Conservation (phyloP, 2,797 vertebrate species). For the Rhinophrynus dorsalis region DNA sequence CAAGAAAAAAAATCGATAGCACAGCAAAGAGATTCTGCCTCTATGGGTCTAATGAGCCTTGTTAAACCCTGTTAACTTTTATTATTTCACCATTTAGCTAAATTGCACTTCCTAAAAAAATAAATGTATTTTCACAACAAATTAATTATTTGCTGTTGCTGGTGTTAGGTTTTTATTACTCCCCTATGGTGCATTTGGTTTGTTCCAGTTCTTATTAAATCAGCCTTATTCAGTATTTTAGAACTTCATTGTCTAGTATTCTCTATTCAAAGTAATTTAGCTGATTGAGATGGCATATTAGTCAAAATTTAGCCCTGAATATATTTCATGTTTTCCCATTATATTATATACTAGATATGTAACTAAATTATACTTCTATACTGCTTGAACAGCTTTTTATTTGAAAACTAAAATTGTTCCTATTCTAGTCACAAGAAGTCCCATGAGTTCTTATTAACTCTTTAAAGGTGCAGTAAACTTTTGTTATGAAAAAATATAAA, state of each 20-base stretch:
- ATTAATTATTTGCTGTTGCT: background rate
- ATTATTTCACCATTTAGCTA: background rate
- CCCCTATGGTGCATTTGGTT: too few relatives aligned
- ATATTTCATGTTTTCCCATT: background rate
- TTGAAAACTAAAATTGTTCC: too few relatives aligned
- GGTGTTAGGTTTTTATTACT: too few relatives aligned
- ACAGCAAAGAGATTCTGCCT: too few relatives aligned
- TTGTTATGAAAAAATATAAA: too few relatives aligned
- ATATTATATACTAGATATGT: background rate
- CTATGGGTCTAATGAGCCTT: background rate
- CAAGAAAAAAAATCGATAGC: too few relatives aligned
- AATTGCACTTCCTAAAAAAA: background rate
- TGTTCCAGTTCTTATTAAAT: too few relatives aligned
- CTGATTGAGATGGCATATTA: background rate
- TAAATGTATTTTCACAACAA: background rate
- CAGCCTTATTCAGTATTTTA: background rate
- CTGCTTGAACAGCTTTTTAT: too few relatives aligned
- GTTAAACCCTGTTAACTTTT: background rate
- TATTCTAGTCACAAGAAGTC: too few relatives aligned
- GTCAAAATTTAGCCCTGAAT: background rate
- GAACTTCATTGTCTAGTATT: background rate
- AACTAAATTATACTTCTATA: too few relatives aligned
- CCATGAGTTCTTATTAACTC: too few relatives aligned
- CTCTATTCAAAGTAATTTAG: background rate
- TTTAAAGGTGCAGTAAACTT: too few relatives aligned